phyloP scores from a whole-genome alignment of 2,888 invertebrate genomes.

The Anoplius nigerrimus region DNA sequence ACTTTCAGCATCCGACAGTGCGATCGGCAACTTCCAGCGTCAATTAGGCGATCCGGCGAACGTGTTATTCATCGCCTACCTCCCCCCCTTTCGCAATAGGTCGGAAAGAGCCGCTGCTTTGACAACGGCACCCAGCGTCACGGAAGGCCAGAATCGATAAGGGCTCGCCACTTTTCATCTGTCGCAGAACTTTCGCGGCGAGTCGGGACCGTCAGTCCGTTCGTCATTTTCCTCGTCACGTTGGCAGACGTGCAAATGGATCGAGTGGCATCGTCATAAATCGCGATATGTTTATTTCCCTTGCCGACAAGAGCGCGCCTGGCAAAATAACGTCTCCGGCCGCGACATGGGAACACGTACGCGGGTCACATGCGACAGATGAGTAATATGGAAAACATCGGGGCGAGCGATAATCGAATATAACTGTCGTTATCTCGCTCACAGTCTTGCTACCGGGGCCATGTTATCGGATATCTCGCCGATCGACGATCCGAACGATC shows the following conservation, averaged over 20 bases:
- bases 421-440: slow-evolving; percentile 6
- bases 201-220: not conserved
- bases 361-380: not conserved
- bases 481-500: not conserved
- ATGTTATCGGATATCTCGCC: no score
- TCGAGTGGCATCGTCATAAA: no score
- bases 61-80: no score
- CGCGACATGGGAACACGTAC: no score
- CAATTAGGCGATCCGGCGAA: no score
- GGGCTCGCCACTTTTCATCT: no score
- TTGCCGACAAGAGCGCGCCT: not conserved
- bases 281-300: no score
- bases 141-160: slow-evolving; percentile 3
- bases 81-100: no score
- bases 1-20: no score
- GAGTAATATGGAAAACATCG: slow-evolving; percentile 12
- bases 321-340: slow-evolving; percentile 9
- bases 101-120: no score
- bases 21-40: no score
- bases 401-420: slow-evolving; percentile 3
- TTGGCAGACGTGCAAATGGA: not conserved
- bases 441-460: no score
- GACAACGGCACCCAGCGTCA: not conserved
- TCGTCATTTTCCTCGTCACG: not conserved
- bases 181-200: slow-evolving; percentile 3